A percentile compares a stretch with the other conserved stretches of the same genome.
Conservation (phyloP, 2,888 invertebrate genomes). For the Argyresthia goedartella region DNA sequence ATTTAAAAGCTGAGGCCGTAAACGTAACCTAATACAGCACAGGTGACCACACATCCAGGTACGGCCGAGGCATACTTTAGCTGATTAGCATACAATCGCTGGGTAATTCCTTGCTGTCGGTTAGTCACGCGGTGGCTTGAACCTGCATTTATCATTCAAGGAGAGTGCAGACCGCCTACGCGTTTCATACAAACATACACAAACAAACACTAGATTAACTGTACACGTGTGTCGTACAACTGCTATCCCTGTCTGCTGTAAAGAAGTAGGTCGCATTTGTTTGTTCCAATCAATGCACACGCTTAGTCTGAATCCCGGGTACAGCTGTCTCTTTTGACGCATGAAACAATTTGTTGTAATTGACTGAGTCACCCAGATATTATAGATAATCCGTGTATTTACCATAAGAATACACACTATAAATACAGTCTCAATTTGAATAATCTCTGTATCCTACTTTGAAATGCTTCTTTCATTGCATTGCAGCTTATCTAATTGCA, state of each 20-base stretch:
- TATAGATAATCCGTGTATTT: too few species aligned
- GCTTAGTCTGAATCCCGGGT: too few species aligned
- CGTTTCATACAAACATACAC: slow-evolving; percentile 18
- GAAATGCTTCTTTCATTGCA: too few species aligned
- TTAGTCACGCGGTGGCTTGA: slow-evolving; percentile 57
- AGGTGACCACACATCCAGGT: not conserved
- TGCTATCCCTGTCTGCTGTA: not conserved
- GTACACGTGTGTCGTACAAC: not conserved
- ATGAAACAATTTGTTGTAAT: too few species aligned
- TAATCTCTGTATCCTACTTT: too few species aligned
- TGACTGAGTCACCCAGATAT: too few species aligned
- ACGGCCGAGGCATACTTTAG: slow-evolving; percentile 8
- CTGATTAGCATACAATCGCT: slow-evolving; percentile 61
- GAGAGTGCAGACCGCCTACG: slow-evolving; percentile 39
- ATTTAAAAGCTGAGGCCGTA: slow-evolving; percentile 4
- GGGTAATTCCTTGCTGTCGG: slow-evolving; percentile 50
- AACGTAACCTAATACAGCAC: not conserved
- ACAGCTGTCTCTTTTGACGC: too few species aligned
- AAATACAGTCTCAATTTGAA: too few species aligned
- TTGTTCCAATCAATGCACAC: too few species aligned
- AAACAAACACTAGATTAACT: not conserved
- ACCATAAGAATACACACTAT: too few species aligned
- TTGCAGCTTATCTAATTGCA: too few species aligned
- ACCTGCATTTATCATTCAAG: slow-evolving; percentile 50
- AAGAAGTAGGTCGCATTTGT: not conserved